A percentile compares a stretch with the other conserved stretches of the same genome.
Evolutionary conservation across 2,797 vertebrate genomes (phyloP).

Genomic region (Hirundo rustica): DNA sequence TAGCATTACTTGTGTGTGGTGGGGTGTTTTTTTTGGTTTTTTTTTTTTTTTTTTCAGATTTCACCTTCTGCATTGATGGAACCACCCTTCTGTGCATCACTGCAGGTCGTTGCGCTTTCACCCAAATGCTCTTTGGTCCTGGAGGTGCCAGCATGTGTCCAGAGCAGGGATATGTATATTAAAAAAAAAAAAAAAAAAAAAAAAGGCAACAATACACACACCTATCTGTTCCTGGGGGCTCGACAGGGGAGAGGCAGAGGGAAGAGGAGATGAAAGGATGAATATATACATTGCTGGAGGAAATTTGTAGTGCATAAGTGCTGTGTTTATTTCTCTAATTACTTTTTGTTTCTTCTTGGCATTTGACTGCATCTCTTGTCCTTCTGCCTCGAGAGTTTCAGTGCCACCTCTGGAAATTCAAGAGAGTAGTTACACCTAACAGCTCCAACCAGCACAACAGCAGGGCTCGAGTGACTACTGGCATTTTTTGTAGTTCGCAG

Average conservation of each 20-base stretch:
- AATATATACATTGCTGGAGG: not conserved
- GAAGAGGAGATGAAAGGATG: not conserved
- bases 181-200: not conserved
- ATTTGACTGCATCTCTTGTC: not conserved
- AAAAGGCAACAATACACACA: not conserved
- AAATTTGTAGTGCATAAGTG: not conserved
- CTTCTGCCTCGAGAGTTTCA: not conserved
- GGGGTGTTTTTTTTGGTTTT: too few species aligned
- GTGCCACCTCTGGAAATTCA: not conserved
- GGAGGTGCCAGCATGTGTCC: not conserved
- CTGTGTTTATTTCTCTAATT: not conserved
- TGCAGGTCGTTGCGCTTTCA: fast-evolving
- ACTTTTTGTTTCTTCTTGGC: not conserved
- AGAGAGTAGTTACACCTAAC: not conserved
- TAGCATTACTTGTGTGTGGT: not conserved
- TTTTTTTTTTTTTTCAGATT: not conserved
- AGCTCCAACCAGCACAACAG: not conserved
- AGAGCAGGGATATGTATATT: not conserved
- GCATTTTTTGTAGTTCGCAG: not conserved
- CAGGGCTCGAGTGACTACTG: not conserved
- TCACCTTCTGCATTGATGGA: not conserved
- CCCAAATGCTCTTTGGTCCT: not conserved
- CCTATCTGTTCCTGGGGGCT: not conserved
- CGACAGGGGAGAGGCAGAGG: not conserved
- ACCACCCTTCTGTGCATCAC: not conserved